Evolutionary conservation across 2,113 vertebrate species (phyloP), one percentile per base, ranked within the genome.

Genomic region (Anolis carolinensis): DNA sequence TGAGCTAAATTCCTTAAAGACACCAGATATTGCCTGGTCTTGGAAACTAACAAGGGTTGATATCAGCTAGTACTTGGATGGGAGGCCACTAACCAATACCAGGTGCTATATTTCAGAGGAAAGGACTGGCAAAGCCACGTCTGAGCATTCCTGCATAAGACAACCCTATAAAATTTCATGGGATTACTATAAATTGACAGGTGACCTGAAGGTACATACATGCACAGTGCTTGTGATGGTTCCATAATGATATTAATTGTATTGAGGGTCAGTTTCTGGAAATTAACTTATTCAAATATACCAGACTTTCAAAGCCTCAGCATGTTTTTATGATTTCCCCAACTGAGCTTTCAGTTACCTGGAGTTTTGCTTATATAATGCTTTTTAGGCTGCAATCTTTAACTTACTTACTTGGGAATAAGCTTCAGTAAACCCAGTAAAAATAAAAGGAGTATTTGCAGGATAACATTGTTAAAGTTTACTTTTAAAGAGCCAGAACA

Each of bases 211-310:
- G 55, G 14, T 3, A 14, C 11, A 59, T 14, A 59, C 18, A 59
- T 16, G 14, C 55, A 59, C 55, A 44, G 39, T 44, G 39, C 20
- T 62, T 72, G 71, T 74, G 34, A 39, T 63, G 70, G 32, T 63
- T 74, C 39, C 71, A 74, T 48, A 36, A 83, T 74, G 36, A 39
- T 81, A 20, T 74, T 71, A n/a, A 78, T 72, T 36, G 21, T 2
- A 59, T 48, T 70, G 82, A 84, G 76, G 84, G 79, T 1, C 59
- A 10, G 4, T 72, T 87, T 5, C 0, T 85, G 85, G 81, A 91
- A 80, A 88, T 93, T 77, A 44, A 14, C 77, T 77, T 88, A 52
- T 74, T 52, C n/a, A 87, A 82, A 80, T 9, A 81, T 27, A 83
- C 7, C 30, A 83, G 62, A 48, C 13, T 84, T 23, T 68, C 82